Conservation (phyloP, 1,140 invertebrate species). For the Halotydeus destructor region DNA sequence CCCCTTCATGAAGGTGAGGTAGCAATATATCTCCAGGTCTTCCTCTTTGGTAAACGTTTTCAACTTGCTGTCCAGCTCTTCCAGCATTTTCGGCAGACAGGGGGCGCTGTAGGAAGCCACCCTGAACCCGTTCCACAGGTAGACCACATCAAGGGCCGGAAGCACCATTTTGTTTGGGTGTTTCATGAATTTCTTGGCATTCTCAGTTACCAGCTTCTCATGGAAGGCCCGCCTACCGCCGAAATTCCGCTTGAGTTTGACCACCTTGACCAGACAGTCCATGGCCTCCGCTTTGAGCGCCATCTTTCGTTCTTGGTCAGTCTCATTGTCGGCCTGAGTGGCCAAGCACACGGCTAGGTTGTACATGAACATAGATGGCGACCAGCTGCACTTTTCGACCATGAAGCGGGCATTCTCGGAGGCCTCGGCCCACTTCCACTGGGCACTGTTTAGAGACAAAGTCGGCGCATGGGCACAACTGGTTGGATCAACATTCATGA, state of each 20-base stretch:
- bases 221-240: constrained; percentile 88
- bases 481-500: too few relatives aligned
- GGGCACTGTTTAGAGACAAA: constrained; percentile 25
- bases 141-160: constrained; percentile 54
- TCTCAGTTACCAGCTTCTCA: constrained; percentile 81
- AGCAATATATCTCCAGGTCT: background rate
- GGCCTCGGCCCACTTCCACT: constrained; percentile 43
- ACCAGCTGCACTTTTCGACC: constrained; percentile 70
- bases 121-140: constrained; percentile 70
- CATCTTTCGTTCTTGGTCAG: constrained; percentile 28
- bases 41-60: background rate
- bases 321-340: constrained; percentile 21
- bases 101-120: constrained; percentile 51
- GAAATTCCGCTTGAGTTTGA: constrained; percentile 61
- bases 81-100: constrained; percentile 42
- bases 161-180: constrained; percentile 51
- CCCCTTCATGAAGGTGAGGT: background rate
- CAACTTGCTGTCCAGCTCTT: constrained; percentile 40
- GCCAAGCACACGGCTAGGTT: constrained; percentile 50
- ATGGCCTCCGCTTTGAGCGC: constrained; percentile 32
- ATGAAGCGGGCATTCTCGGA: constrained; percentile 45
- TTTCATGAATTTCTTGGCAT: constrained; percentile 49
- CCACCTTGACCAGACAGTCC: too few relatives aligned
- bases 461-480: too few relatives aligned
- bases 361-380: constrained; percentile 69